Conservation (phyloP, 2,113 vertebrate species). For the Polypterus bichir region DNA sequence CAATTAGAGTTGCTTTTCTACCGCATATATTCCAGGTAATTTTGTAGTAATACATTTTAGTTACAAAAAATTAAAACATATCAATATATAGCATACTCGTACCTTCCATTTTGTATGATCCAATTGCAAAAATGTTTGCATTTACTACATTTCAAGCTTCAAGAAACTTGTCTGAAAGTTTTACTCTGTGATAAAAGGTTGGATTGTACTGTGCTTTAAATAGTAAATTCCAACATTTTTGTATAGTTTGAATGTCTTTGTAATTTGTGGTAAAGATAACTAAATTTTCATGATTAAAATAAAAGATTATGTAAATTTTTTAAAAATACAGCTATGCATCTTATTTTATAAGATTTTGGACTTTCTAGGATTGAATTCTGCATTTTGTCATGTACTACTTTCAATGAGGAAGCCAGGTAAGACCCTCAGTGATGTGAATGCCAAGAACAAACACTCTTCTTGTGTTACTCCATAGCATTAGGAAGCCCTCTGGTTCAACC, state of each 20-base stretch:
- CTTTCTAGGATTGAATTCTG: no score
- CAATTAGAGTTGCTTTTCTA: no score
- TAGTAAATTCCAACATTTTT: conserved; percentile 8
- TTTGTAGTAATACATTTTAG: not conserved
- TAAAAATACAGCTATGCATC: conserved; percentile 6
- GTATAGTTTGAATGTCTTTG: conserved; percentile 10
- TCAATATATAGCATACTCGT: not conserved
- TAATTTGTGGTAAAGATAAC: conserved; percentile 10
- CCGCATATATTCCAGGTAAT: not conserved
- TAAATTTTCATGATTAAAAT: conserved; percentile 10
- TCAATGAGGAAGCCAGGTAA: no score
- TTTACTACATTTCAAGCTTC: conserved; percentile 11
- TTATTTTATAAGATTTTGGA: no score
- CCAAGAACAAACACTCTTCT: no score
- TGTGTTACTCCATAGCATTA: no score
- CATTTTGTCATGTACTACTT: no score
- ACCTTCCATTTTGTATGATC: not conserved
- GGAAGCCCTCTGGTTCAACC: no score
- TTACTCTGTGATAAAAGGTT: not conserved
- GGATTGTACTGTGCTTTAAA: conserved; percentile 3
- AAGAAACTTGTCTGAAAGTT: no score
- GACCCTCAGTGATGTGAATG: no score
- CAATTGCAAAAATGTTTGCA: conserved; percentile 5
- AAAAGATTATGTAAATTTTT: conserved; percentile 11
- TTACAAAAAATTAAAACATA: not conserved